Evolutionary conservation across 2,797 vertebrate species (phyloP).

Genomic region (Sciurus carolinensis): DNA sequence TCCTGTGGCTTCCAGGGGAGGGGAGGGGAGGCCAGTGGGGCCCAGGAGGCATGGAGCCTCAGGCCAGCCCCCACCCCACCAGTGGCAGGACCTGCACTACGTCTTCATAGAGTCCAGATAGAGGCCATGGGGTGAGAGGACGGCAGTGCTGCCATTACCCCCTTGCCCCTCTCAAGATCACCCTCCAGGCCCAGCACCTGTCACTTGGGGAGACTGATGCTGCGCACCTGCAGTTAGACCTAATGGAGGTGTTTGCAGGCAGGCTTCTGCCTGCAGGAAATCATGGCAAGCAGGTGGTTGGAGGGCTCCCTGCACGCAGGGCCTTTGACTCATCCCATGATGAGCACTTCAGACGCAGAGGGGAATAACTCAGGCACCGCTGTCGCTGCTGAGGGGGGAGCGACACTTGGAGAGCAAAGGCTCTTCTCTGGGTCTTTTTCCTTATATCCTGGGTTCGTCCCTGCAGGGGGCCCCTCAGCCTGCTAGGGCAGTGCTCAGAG

Average conservation of each 20-base stretch:
- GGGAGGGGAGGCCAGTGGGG: accelerated
- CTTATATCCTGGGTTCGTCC: too few relatives aligned
- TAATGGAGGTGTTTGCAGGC: slow-evolving; percentile 81
- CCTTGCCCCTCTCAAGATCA: too few relatives aligned
- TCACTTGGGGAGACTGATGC: slow-evolving; percentile 77
- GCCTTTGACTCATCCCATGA: slow-evolving; percentile 77
- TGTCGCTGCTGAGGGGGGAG: not conserved
- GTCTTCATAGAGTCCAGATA: not conserved
- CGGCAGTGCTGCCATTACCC: not conserved
- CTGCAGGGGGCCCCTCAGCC: too few relatives aligned
- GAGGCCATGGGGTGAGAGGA: not conserved
- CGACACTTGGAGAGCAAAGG: not conserved
- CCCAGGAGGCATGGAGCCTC: too few relatives aligned
- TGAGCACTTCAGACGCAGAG: slow-evolving; percentile 71
- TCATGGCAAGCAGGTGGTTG: too few relatives aligned
- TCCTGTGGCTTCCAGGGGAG: not conserved
- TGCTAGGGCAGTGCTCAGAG: too few relatives aligned
- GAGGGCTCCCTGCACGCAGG: not conserved
- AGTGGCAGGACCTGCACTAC: not conserved
- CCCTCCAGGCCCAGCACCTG: slow-evolving; percentile 60
- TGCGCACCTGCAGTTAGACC: slow-evolving; percentile 79
- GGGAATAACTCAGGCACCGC: slow-evolving; percentile 32
- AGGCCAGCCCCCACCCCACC: not conserved
- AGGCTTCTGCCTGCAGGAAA: slow-evolving; percentile 43
- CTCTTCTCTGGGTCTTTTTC: not conserved